Evolutionary conservation across 2,113 vertebrate species (phyloP), one percentile per base, ranked within the genome.

Genomic region (Podiceps cristatus): DNA sequence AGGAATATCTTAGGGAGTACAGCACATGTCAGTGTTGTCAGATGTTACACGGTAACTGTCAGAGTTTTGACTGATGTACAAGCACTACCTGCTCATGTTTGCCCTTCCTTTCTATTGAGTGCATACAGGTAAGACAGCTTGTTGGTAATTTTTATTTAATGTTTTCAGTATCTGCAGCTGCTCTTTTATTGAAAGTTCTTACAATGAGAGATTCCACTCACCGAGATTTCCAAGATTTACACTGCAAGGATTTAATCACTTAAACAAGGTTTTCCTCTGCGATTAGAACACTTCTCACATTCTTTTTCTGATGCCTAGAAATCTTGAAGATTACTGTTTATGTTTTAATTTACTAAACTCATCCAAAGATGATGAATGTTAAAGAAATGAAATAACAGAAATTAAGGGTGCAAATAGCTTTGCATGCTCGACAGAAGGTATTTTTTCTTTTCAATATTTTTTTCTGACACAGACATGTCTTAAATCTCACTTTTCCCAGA

Each of bases 1-100:
- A 94, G 98, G 98, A 98, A 96, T 97, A 97, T 98, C 98, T 98
- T 96, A 96, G 97, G 97, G 97, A 98, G 87, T 91, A 89, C 91
- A 94, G 97, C 98, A 96, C 98, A 98, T 98, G 98, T 98, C 99
- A 98, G 96, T 88, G 95, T 98, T 99, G 98, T 99, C 99, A 99
- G 96, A 97, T 98, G 95, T 99, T 99, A 98, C 98, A 98, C 95
- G 73, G 98, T 96, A 98, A 98, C 98, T 99, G 99, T 99, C 99
- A 99, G 97, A 94, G 93, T 88, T 96, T 97, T 99, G 99, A 99
- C 96, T 98, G 99, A 99, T 98, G 97, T 98, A 98, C 98, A 98
- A 98, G 98, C 94, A 88, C 96, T 98, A 95, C 96, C 96, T 96
- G 98, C 87, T 97, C 86, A 47, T 97, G 98, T 99, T 98, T 99